Percentiles rank a stretch among this genome's conserved stretches.
These are phyloP conservation scores for Electrona antarctica DNA, from an alignment of 2,113 vertebrate species.

Conservation along the genomic window DNA sequence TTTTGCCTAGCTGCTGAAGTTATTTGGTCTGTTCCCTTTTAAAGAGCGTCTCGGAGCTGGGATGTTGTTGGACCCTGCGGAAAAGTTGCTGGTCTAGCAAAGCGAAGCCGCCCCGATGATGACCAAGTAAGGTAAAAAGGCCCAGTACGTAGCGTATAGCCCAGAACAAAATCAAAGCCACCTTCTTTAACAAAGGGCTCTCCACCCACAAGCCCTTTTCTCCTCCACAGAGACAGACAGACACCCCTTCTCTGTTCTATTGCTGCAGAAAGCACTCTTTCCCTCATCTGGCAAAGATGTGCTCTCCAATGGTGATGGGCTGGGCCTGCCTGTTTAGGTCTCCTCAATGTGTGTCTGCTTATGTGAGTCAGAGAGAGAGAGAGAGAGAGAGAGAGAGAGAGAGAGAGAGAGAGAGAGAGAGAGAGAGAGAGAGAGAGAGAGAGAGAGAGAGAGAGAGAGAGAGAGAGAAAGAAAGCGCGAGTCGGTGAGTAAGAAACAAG, in stretches of 20 bases:
- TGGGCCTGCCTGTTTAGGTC: slow-evolving; percentile 32
- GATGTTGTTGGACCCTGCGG: slow-evolving; percentile 51
- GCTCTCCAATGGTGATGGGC: slow-evolving; percentile 49
- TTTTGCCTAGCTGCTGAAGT: slow-evolving; percentile 56
- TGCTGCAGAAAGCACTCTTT: slow-evolving; percentile 40
- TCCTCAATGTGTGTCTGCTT: slow-evolving; percentile 3
- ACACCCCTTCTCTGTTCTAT: slow-evolving; percentile 47
- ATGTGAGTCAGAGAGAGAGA: background rate
- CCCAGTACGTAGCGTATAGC: slow-evolving; percentile 16
- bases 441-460: slow-evolving; percentile 3
- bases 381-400: slow-evolving; percentile 2
- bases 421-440: slow-evolving; percentile 15
- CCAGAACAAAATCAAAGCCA: slow-evolving; percentile 50
- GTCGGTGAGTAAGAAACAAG: background rate
- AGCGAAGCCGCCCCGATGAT: slow-evolving; percentile 50
- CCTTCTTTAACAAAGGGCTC: slow-evolving; percentile 67
- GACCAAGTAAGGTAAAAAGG: slow-evolving; percentile 79
- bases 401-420: slow-evolving; percentile 17
- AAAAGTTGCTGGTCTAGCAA: slow-evolving; percentile 54
- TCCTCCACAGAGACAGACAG: slow-evolving; percentile 20
- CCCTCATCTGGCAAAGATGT: slow-evolving; percentile 45
- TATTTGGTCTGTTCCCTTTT: slow-evolving; percentile 52
- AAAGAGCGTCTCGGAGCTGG: slow-evolving; percentile 39
- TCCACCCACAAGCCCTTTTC: slow-evolving; percentile 65
- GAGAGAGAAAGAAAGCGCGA: background rate